Percentiles rank a stretch among this genome's conserved stretches.
Evolutionary conservation across 92 coral and sea anemone genomes (phyloP).

Genomic region (Phenganax marumi): DNA sequence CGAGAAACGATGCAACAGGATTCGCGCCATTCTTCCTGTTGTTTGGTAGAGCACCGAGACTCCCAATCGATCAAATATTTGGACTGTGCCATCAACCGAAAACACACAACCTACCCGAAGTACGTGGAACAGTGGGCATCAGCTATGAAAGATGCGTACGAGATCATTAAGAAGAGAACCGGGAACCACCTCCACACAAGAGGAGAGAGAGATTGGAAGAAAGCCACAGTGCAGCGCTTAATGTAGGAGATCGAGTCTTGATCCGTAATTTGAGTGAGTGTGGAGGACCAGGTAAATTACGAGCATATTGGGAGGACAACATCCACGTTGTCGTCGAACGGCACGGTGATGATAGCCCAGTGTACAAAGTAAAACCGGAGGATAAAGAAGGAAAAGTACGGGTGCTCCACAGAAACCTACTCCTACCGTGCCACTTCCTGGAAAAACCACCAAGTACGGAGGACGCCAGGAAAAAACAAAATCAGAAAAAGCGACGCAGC

Average conservation of each 20-base stretch:
- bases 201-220: constrained; percentile 30
- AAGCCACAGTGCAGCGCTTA: constrained; percentile 1
- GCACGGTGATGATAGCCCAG: constrained; percentile 16
- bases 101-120: constrained; percentile 37
- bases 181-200: constrained; percentile 28
- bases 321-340: constrained; percentile 27
- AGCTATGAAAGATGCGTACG: constrained; percentile 45
- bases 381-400: constrained; percentile 14
- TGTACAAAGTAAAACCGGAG: constrained; percentile 19
- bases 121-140: constrained; percentile 49
- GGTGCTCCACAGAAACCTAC: constrained; percentile 3
- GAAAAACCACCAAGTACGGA: constrained; percentile 12
- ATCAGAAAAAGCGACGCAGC: constrained; percentile 18
- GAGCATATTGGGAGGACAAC: not conserved
- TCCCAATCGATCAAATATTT: not conserved
- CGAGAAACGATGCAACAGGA: constrained; percentile 34
- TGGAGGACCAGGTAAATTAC: not conserved
- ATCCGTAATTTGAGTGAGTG: not conserved
- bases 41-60: constrained; percentile 5
- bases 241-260: not conserved
- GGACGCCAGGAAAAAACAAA: not conserved
- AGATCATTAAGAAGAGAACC: constrained; percentile 34
- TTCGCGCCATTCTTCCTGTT: constrained; percentile 36
- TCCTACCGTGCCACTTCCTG: constrained; percentile 7
- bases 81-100: constrained; percentile 5